A percentile compares a stretch with the other conserved stretches of the same genome.
Evolutionary conservation across 2,888 invertebrate genomes (phyloP).

Genomic region (Aethes cnicana): DNA sequence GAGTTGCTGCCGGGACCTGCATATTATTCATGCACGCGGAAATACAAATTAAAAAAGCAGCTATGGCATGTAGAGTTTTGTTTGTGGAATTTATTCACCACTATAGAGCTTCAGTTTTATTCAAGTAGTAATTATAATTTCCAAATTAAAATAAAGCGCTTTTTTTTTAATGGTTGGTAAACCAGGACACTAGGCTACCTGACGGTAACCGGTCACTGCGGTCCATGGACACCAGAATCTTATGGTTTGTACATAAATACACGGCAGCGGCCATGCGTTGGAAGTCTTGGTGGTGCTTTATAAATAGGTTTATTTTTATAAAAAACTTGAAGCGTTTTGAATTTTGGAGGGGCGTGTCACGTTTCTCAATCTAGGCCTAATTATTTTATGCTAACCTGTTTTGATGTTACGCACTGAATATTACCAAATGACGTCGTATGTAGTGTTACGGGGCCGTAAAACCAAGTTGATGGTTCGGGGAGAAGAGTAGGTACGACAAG

Average conservation of each 20-base stretch:
- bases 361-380: slow-evolving; percentile 5
- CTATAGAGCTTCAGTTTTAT: too few species aligned
- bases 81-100: too few species aligned
- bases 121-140: too few species aligned
- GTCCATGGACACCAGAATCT: too few species aligned
- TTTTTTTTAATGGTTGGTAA: too few species aligned
- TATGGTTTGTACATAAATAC: too few species aligned
- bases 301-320: background rate
- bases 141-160: too few species aligned
- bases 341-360: background rate
- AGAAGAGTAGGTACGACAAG: slow-evolving; percentile 39
- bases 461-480: slow-evolving; percentile 34
- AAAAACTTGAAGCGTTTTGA: background rate
- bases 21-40: slow-evolving; percentile 6
- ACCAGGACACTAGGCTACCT: too few species aligned
- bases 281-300: too few species aligned
- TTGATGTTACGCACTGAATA: slow-evolving; percentile 21
- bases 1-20: slow-evolving; percentile 4
- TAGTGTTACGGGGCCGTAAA: slow-evolving; percentile 36
- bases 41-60: slow-evolving; percentile 6
- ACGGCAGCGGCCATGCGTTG: too few species aligned
- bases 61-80: too few species aligned
- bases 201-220: too few species aligned
- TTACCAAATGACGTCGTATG: slow-evolving; percentile 24
- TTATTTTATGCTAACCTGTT: slow-evolving; percentile 11